A percentile compares a stretch with the other conserved stretches of the same genome.
Evolutionary conservation across 2,888 invertebrate genomes (phyloP).

Genomic region (Cyaniris semiargus): DNA sequence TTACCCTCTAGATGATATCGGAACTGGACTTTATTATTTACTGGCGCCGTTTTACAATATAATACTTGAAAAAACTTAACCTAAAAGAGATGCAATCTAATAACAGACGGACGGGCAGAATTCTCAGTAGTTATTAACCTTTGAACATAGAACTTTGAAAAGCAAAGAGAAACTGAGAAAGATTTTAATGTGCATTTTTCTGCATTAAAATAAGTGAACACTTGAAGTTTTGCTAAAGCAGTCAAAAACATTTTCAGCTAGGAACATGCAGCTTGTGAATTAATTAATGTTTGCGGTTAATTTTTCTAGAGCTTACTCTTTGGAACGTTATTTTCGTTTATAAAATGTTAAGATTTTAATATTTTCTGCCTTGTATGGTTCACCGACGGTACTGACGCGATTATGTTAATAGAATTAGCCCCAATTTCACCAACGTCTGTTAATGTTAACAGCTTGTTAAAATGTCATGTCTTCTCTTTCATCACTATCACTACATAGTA

Average conservation of each 20-base stretch:
- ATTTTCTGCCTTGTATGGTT: not conserved
- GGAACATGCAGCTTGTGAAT: not conserved
- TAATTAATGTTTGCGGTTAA: conserved; percentile 21
- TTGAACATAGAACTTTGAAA: not conserved
- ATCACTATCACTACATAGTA: too few species aligned
- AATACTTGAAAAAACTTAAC: not conserved
- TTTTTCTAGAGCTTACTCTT: not conserved
- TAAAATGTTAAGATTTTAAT: not conserved
- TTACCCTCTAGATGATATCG: too few species aligned
- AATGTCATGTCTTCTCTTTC: too few species aligned
- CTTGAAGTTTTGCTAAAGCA: conserved; percentile 17
- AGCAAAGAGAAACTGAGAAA: conserved; percentile 16
- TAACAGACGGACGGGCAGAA: not conserved
- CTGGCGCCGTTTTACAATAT: not conserved
- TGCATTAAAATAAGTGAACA: not conserved
- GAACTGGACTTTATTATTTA: too few species aligned
- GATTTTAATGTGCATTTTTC: conserved; percentile 12
- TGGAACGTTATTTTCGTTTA: not conserved
- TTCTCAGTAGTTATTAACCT: not conserved
- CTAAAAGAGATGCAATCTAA: not conserved
- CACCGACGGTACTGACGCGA: too few species aligned
- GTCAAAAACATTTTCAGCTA: conserved; percentile 5
- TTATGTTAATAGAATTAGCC: too few species aligned
- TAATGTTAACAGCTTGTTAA: too few species aligned
- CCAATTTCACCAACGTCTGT: too few species aligned